A percentile compares a stretch with the other conserved stretches of the same genome.
These are phyloP conservation scores for Trissolcus brochymenae DNA, from an alignment of 2,888 invertebrate genomes.

Conservation along the genomic window DNA sequence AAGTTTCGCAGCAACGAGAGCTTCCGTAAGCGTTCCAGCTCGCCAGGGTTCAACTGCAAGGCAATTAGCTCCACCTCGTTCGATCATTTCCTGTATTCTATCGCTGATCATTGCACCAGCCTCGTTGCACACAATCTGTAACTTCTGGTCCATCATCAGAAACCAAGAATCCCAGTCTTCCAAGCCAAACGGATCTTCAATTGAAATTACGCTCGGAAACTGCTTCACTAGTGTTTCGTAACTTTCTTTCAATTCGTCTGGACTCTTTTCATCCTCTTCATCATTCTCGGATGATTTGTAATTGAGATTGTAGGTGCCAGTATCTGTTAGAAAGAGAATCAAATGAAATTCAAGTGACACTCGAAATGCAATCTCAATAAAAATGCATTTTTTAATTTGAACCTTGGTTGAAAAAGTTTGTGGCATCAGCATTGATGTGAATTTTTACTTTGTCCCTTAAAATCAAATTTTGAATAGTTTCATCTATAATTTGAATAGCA, in stretches of 20 bases:
- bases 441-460: slow-evolving; percentile 69
- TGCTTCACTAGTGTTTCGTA: slow-evolving; percentile 65
- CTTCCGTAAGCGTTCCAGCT: slow-evolving; percentile 69
- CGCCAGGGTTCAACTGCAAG: slow-evolving; percentile 67
- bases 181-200: slow-evolving; percentile 71
- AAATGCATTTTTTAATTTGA: neutral
- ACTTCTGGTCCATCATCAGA: slow-evolving; percentile 61
- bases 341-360: neutral
- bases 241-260: slow-evolving; percentile 65
- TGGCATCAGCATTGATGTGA: slow-evolving; percentile 68
- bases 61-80: slow-evolving; percentile 66
- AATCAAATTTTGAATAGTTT: slow-evolving; percentile 67
- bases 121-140: slow-evolving; percentile 70
- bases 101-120: slow-evolving; percentile 68
- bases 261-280: slow-evolving; percentile 62
- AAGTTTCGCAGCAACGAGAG: slow-evolving; percentile 66
- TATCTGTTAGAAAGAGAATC: neutral
- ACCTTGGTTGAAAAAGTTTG: slow-evolving; percentile 70
- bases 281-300: slow-evolving; percentile 66
- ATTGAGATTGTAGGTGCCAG: slow-evolving; percentile 68
- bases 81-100: slow-evolving; percentile 68
- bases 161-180: slow-evolving; percentile 73
- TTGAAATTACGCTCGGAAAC: slow-evolving; percentile 67
- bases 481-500: slow-evolving; percentile 63
- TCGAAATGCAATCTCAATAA: neutral